phyloP scores from a whole-genome alignment of 2,113 vertebrate genomes.

The Dascyllus trimaculatus region DNA sequence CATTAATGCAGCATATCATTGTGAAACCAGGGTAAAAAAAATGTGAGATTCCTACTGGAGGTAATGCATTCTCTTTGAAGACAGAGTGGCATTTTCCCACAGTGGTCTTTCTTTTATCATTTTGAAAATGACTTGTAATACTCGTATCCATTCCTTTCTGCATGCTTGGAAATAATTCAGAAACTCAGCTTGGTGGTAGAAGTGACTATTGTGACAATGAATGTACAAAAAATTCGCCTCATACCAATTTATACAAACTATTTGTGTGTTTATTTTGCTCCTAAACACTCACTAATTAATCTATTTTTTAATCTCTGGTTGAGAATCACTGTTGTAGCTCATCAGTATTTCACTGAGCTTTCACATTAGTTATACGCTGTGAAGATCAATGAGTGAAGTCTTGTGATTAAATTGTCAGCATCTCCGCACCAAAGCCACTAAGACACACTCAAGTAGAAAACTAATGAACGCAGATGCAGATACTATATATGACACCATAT shows the following conservation, averaged over 20 bases:
- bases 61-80: too few relatives aligned
- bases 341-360: conserved; percentile 20
- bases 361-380: conserved; percentile 14
- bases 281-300: not conserved
- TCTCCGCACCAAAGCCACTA: not conserved
- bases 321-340: not conserved
- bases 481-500: not conserved
- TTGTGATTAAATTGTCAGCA: conserved; percentile 17
- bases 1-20: too few relatives aligned
- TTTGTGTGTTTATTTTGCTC: not conserved
- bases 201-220: too few relatives aligned
- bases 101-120: too few relatives aligned
- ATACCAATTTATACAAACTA: not conserved
- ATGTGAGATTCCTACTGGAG: too few relatives aligned
- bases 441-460: not conserved
- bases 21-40: too few relatives aligned
- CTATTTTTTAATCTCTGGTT: not conserved
- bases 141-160: too few relatives aligned
- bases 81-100: too few relatives aligned
- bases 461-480: conserved; percentile 19
- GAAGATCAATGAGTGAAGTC: conserved; percentile 18
- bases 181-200: too few relatives aligned
- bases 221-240: too few relatives aligned
- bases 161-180: too few relatives aligned
- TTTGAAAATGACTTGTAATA: too few relatives aligned